A percentile compares a stretch with the other conserved stretches of the same genome.
phyloP scores from a whole-genome alignment of 1,140 invertebrate species.

The Rhagoletis pomonella region DNA sequence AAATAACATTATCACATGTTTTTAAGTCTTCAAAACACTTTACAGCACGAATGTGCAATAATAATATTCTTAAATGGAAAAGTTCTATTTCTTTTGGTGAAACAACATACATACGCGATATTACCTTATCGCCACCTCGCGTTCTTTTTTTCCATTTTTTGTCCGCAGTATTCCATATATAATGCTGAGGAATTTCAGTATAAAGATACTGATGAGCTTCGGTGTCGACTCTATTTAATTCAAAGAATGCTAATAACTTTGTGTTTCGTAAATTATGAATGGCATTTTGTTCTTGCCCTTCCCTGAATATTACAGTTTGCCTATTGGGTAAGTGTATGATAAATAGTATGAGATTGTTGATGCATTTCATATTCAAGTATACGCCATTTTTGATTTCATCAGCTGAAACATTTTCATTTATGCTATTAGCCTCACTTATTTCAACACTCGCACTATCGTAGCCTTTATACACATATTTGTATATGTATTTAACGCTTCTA shows the following conservation, averaged over 20 bases:
- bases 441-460: constrained; percentile 9
- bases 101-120: background rate
- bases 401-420: background rate
- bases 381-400: constrained; percentile 59
- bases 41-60: background rate
- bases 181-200: background rate
- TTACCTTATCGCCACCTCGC: constrained; percentile 10
- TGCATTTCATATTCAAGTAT: constrained; percentile 60
- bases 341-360: background rate
- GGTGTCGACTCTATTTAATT: background rate
- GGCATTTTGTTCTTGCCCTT: background rate
- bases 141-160: constrained; percentile 14
- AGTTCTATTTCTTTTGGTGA: background rate
- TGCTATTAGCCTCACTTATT: background rate
- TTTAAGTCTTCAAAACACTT: background rate
- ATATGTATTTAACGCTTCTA: constrained; percentile 55
- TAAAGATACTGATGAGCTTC: background rate
- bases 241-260: background rate
- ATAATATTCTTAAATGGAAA: constrained; percentile 22
- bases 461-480: background rate
- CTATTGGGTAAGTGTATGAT: background rate
- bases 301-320: background rate
- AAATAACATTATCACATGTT: background rate
- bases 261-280: background rate
- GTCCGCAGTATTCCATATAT: background rate